phyloP scores from a whole-genome alignment of 2,797 vertebrate species.

The Acrossocheilus wenchowensis region DNA sequence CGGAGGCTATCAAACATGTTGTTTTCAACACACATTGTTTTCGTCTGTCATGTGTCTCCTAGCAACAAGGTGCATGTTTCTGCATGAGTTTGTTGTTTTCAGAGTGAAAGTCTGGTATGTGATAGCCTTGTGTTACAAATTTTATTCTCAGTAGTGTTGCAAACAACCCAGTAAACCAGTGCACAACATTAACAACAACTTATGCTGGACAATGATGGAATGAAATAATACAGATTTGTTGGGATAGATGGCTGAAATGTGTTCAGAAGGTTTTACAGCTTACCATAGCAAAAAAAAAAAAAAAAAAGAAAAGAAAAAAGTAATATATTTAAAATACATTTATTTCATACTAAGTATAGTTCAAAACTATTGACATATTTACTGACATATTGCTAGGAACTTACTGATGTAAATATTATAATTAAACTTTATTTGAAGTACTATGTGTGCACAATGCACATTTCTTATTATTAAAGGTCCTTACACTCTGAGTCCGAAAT shows the following conservation, averaged over 20 bases:
- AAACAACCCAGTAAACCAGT: neutral
- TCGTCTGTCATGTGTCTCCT: neutral
- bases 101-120: neutral
- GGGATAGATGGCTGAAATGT: neutral
- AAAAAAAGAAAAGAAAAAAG: neutral
- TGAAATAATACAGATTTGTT: neutral
- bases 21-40: neutral
- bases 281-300: neutral
- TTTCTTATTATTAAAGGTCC: neutral
- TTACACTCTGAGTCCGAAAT: too few species aligned
- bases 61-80: neutral
- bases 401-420: too few species aligned
- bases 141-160: neutral
- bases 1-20: neutral
- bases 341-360: neutral
- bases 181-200: too few species aligned
- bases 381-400: neutral
- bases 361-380: neutral
- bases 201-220: neutral
- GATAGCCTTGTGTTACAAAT: neutral
- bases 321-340: neutral
- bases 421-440: neutral
- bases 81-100: neutral
- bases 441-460: neutral
- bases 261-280: neutral